A percentile compares a stretch with the other conserved stretches of the same genome.
phyloP scores from a whole-genome alignment of 2,113 vertebrate genomes.

The Callocephalon fimbriatum region DNA sequence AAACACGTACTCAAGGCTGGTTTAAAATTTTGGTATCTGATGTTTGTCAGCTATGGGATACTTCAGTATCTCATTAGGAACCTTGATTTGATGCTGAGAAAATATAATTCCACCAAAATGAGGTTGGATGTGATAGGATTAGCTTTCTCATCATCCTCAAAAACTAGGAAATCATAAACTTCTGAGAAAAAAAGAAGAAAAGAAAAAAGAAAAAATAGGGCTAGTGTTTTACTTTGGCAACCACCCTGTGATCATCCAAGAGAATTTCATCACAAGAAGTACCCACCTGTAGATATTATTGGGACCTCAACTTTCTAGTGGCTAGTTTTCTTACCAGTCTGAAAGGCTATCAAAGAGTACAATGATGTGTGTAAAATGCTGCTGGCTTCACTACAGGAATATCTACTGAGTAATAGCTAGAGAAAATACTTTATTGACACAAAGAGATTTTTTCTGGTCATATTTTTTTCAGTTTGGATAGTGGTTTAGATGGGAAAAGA shows the following conservation, averaged over 20 bases:
- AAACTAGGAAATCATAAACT: background rate
- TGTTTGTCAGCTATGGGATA: background rate
- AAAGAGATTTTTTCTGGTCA: background rate
- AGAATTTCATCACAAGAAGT: background rate
- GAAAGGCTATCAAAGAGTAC: background rate
- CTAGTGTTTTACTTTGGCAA: background rate
- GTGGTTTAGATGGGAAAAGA: background rate
- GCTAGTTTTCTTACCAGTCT: background rate
- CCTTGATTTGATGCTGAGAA: background rate
- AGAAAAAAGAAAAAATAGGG: rapidly evolving
- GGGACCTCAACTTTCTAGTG: background rate
- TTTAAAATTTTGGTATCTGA: background rate
- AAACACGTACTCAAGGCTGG: background rate
- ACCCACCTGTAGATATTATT: background rate
- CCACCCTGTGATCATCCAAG: background rate
- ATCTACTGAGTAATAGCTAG: background rate
- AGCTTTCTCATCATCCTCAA: background rate
- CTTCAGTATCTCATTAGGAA: background rate
- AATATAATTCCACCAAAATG: background rate
- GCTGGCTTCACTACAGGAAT: background rate
- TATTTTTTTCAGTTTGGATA: background rate
- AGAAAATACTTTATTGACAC: background rate
- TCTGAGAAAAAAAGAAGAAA: background rate
- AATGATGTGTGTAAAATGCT: background rate
- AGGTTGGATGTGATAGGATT: background rate